Conservation (phyloP, 1,140 invertebrate species). For the Drosophila repleta region DNA sequence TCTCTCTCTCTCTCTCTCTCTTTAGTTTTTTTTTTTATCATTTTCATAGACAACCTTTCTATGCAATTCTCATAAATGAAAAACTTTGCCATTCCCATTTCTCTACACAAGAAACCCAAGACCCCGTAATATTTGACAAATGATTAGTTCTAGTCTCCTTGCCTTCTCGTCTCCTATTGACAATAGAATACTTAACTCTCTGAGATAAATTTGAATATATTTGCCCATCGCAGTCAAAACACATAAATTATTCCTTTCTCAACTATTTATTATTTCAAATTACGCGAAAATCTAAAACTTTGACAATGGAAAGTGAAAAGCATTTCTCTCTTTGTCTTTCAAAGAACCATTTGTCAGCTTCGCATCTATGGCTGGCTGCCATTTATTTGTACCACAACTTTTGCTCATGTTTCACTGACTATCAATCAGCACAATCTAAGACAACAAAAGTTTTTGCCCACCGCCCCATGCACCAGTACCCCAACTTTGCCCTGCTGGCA, state of each 20-base stretch:
- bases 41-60: too few species aligned
- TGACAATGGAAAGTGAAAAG: not conserved
- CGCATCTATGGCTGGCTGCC: constrained; percentile 6
- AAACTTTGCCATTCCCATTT: too few species aligned
- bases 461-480: not conserved
- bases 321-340: constrained; percentile 13
- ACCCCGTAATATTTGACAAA: too few species aligned
- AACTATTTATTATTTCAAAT: constrained; percentile 15
- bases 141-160: too few species aligned
- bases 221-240: not conserved
- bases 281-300: constrained; percentile 7
- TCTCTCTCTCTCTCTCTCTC: too few species aligned
- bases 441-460: constrained; percentile 28
- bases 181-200: too few species aligned
- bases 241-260: not conserved
- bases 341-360: constrained; percentile 36
- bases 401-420: constrained; percentile 6
- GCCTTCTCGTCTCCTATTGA: too few species aligned
- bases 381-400: constrained; percentile 29
- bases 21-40: too few species aligned
- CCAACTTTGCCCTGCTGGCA: not conserved
- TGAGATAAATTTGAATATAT: not conserved
- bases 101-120: too few species aligned
- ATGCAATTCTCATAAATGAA: too few species aligned
- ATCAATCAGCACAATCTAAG: constrained; percentile 49